Base-by-base conservation (phyloP, 2,797 vertebrate genomes). In the Anguilla anguilla region DNA sequence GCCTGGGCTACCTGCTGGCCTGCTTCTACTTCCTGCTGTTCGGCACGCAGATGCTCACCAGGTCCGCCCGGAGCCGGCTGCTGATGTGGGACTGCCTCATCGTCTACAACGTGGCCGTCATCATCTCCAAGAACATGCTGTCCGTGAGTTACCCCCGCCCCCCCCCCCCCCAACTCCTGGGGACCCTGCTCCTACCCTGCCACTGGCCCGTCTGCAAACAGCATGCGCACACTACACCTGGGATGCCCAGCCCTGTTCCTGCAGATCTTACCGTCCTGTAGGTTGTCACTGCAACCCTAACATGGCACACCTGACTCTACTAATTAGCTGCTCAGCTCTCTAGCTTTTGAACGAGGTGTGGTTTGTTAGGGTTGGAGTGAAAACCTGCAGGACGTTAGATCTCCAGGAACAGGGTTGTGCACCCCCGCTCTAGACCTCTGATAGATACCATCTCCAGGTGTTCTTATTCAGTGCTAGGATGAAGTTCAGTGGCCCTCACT, bases 1-100 rank as follows among this genome's bases (percentile, higher is more conserved):
- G 98, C 9, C 91, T 99, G 35, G 98, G 98, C 86, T 99, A 99
- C 94, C 93, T 99, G 69, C 94, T 98, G 35, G 97, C 98, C 91
- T 98, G 97, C 93, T 99, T 99, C 94, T 98, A 97, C 91, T 96
- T 99, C 85, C 97, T 99, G 89, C 96, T 99, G 3, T 97, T 97
- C 0, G 98, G 98, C 61, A 97, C 96, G 0, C 39, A 91, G 85
- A 93, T 99, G 59, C 91, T 99, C 90, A 94, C 96, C 91, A 97
- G 97, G 91, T 93, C 94, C 0, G 95, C 95, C 0, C 95, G 88
- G 7, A 94, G 96, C 0, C 97, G 97, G 11, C 96, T 99, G 0
- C 91, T 94, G 49, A 93, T 98, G 87, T 99, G 98, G 98, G 98
- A 99, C 94, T 99, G 98, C 90, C 97, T 99, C 91, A 98, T 99